Percentiles rank a stretch among this genome's conserved stretches.
Evolutionary conservation across 92 coral and sea anemone genomes (phyloP).

Genomic region (Paragorgia papillata): DNA sequence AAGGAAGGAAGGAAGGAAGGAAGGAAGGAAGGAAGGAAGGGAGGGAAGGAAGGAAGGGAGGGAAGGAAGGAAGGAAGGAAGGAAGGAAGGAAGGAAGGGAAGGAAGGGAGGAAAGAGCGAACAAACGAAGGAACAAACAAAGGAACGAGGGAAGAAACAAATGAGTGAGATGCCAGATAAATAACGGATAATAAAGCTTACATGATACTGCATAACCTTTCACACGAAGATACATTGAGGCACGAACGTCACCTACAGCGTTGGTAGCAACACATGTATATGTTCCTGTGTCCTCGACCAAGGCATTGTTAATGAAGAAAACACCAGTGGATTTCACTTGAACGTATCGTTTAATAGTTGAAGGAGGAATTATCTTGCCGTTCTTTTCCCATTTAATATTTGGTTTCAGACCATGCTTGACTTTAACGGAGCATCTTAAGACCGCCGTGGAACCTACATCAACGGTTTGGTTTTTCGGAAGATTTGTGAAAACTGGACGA

Average conservation of each 20-base stretch:
- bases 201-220: conserved; percentile 49
- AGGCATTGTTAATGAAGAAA: conserved; percentile 43
- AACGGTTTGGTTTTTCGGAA: conserved; percentile 71
- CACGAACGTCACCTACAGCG: conserved; percentile 62
- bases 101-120: no score
- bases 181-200: conserved; percentile 40
- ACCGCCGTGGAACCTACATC: conserved; percentile 51
- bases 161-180: no score
- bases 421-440: conserved; percentile 66
- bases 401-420: conserved; percentile 24
- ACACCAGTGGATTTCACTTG: conserved; percentile 26
- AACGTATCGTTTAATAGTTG: conserved; percentile 4
- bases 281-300: conserved; percentile 67
- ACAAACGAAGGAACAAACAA: no score
- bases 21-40: no score
- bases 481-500: conserved; percentile 64
- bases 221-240: conserved; percentile 69
- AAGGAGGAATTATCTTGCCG: conserved; percentile 47
- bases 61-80: no score
- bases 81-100: no score
- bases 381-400: conserved; percentile 79
- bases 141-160: no score
- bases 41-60: no score
- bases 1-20: no score
- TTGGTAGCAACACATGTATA: conserved; percentile 79